Percentiles rank a stretch among this genome's conserved stretches.
These are phyloP conservation scores for Oreohelix idahoensis DNA, from an alignment of 1,140 invertebrate species.

Conservation along the genomic window DNA sequence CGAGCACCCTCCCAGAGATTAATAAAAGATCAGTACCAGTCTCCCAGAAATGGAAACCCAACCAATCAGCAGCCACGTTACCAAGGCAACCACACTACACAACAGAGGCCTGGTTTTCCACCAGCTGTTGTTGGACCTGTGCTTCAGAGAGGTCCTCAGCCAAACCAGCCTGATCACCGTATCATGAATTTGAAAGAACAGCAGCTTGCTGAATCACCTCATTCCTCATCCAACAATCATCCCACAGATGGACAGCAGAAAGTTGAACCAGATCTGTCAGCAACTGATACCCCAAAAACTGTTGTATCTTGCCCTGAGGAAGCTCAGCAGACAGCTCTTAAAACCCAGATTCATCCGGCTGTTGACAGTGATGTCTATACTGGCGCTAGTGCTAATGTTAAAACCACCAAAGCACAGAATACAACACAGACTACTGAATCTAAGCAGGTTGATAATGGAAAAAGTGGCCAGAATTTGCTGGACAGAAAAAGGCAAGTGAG, in stretches of 20 bases:
- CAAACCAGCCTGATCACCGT: conserved; percentile 20
- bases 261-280: no score
- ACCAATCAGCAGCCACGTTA: not conserved
- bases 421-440: not conserved
- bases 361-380: not conserved
- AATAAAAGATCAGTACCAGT: not conserved
- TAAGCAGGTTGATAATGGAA: not conserved
- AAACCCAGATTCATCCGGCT: not conserved
- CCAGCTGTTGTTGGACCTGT: not conserved
- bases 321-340: not conserved
- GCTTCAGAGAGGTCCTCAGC: not conserved
- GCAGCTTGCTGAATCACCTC: conserved; percentile 26
- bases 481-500: not conserved
- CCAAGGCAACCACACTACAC: not conserved
- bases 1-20: conserved; percentile 24
- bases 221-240: not conserved
- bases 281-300: not conserved
- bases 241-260: no score
- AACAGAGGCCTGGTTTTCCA: conserved; percentile 1
- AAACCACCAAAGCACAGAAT: not conserved
- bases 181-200: conserved; percentile 42
- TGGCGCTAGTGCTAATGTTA: conserved; percentile 1
- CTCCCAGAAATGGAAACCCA: not conserved
- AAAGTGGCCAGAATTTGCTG: not conserved
- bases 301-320: not conserved